Conservation (phyloP, 2,888 invertebrate species). For the Metalampra italica region DNA sequence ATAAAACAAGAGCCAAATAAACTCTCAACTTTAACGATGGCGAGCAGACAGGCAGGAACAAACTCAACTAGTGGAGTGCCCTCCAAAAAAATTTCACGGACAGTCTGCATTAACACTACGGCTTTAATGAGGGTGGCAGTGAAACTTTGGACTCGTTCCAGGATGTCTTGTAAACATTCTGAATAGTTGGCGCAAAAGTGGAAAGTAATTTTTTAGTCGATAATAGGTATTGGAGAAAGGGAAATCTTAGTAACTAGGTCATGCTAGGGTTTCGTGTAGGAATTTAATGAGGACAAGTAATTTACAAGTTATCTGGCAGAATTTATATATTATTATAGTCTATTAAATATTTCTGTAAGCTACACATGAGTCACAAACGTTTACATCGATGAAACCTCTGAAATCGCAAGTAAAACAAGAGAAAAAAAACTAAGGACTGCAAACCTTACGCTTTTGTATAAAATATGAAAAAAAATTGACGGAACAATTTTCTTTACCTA, state of each 20-base stretch:
- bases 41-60: constrained; percentile 57
- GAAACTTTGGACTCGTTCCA: constrained; percentile 68
- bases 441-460: no score
- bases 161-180: constrained; percentile 47
- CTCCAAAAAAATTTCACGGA: constrained; percentile 68
- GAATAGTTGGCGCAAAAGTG: constrained; percentile 3
- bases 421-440: no score
- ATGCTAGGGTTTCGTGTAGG: background rate
- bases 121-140: constrained; percentile 61
- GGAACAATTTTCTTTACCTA: no score
- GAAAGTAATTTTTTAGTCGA: constrained; percentile 6
- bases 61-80: constrained; percentile 52
- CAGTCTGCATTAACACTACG: constrained; percentile 63
- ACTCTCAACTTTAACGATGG: constrained; percentile 68
- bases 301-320: no score
- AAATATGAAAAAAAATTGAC: no score
- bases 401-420: no score
- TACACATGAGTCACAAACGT: no score
- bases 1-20: constrained; percentile 59
- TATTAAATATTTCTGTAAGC: no score
- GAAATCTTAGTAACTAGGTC: constrained; percentile 1
- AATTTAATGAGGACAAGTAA: no score
- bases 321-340: no score
- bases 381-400: no score
- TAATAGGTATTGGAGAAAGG: constrained; percentile 2